These are phyloP conservation scores for Gryon sp. DNA, from an alignment of 1,140 invertebrate species.

Conservation along the genomic window DNA sequence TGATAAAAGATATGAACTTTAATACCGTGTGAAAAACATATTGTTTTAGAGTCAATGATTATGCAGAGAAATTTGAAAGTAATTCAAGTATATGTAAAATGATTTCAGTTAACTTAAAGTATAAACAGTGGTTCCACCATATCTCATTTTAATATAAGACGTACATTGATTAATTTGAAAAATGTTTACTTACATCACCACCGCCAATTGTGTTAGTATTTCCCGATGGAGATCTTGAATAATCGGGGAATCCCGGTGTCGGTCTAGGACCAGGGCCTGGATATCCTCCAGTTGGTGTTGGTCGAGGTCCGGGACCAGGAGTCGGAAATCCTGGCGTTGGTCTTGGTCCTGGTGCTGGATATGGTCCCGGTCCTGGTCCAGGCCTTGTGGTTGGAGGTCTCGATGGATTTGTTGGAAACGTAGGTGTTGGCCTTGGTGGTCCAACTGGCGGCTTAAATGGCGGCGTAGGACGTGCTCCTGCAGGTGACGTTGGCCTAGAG, in stretches of 20 bases:
- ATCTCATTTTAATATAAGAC: too few species aligned
- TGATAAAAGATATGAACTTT: too few species aligned
- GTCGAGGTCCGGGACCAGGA: constrained; percentile 29
- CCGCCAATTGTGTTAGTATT: constrained; percentile 45
- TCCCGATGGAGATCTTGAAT: constrained; percentile 64
- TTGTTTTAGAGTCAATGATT: too few species aligned
- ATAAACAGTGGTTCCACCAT: too few species aligned
- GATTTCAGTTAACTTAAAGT: too few species aligned
- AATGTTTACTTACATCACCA: constrained; percentile 40
- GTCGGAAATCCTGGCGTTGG: constrained; percentile 59
- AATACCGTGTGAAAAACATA: too few species aligned
- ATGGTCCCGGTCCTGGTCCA: constrained; percentile 26
- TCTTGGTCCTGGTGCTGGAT: constrained; percentile 50
- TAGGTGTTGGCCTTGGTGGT: constrained; percentile 56
- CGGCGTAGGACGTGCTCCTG: constrained; percentile 58
- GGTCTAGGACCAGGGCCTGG: constrained; percentile 68
- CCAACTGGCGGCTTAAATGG: constrained; percentile 58
- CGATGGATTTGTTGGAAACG: constrained; percentile 61
- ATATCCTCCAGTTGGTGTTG: constrained; percentile 61
- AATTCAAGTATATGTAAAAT: too few species aligned
- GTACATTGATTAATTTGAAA: too few species aligned
- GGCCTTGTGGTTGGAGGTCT: constrained; percentile 17
- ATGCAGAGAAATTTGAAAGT: too few species aligned
- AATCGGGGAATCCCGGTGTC: constrained; percentile 71
- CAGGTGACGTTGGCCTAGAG: constrained; percentile 71